Conservation (phyloP, 2,113 vertebrate genomes). For the Mus musculus region GRCm39 chr9:93184501-93185000, state of each 20-base stretch:
- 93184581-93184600: background rate
- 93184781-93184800: background rate
- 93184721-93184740: background rate
- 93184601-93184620: background rate
- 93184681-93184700: background rate
- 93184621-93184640: background rate
- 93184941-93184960: background rate
- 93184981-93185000: background rate
- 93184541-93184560: background rate
- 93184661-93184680: background rate
- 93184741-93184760: background rate
- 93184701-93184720: background rate
- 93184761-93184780: background rate
- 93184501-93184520: background rate
- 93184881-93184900: background rate
- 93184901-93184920: background rate
- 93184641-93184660: background rate
- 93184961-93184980: no score
- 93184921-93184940: rapidly evolving
- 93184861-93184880: background rate
- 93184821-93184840: background rate
- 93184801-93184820: background rate
- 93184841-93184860: background rate
- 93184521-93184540: background rate
- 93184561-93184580: background rate